Percentiles rank a stretch among this genome's conserved stretches.
These are phyloP conservation scores for Lutjanus argentimaculatus DNA, from an alignment of 2,797 vertebrate genomes.

Conservation along the genomic window DNA sequence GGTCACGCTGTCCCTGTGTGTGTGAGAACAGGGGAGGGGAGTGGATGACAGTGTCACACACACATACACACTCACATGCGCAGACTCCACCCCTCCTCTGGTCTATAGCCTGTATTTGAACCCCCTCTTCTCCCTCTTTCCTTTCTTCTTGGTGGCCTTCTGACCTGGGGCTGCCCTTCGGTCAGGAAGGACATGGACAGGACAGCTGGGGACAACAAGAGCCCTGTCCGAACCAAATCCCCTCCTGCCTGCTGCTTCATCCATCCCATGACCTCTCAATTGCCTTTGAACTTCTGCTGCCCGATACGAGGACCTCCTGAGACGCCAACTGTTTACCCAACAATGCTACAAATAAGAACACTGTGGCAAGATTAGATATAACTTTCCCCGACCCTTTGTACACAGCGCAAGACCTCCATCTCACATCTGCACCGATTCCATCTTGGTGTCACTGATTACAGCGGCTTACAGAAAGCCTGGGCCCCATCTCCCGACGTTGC, in stretches of 20 bases:
- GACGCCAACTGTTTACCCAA: constrained; percentile 64
- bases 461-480: constrained; percentile 34
- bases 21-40: constrained; percentile 56
- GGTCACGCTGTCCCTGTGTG: constrained; percentile 72
- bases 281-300: constrained; percentile 79
- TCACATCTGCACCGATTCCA: constrained; percentile 54
- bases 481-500: constrained; percentile 34
- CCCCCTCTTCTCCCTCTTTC: constrained; percentile 55
- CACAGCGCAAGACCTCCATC: constrained; percentile 44
- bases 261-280: constrained; percentile 71
- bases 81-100: constrained; percentile 39
- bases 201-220: constrained; percentile 86
- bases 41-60: constrained; percentile 50
- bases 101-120: constrained; percentile 73
- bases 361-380: constrained; percentile 37
- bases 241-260: constrained; percentile 64
- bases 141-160: constrained; percentile 78
- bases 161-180: constrained; percentile 64
- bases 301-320: constrained; percentile 40
- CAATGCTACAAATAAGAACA: constrained; percentile 57
- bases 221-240: constrained; percentile 61
- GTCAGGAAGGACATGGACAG: constrained; percentile 63
- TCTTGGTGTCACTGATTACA: constrained; percentile 59
- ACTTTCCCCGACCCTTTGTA: constrained; percentile 51
- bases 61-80: constrained; percentile 30